Percentiles rank a stretch among this genome's conserved stretches.
phyloP scores from a whole-genome alignment of 2,797 vertebrate genomes.

The Protosalanx chinensis region DNA sequence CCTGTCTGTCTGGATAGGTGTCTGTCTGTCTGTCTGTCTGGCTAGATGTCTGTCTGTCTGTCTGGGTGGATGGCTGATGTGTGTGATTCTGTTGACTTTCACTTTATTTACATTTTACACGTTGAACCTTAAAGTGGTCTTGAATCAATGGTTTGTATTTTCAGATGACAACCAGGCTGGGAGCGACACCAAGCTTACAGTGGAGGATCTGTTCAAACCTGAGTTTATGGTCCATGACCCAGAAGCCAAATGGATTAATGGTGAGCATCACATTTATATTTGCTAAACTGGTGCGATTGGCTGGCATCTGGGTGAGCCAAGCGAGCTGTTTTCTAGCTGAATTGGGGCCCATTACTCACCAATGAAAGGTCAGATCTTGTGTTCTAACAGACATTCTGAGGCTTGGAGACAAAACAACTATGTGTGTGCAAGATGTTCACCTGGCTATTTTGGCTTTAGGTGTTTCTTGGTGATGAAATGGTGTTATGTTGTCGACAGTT shows the following conservation, averaged over 20 bases:
- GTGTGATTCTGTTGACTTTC: slow-evolving; percentile 2
- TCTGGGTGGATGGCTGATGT: background rate
- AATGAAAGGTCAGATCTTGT: no score
- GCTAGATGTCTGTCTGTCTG: no score
- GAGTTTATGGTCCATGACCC: slow-evolving; percentile 86
- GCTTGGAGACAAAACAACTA: no score
- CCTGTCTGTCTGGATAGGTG: no score
- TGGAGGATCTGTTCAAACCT: slow-evolving; percentile 92
- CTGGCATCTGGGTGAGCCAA: background rate
- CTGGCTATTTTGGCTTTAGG: no score
- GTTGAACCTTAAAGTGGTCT: background rate
- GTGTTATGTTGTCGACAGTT: no score
- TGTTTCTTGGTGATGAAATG: no score
- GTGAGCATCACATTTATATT: slow-evolving; percentile 67
- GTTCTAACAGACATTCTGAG: no score
- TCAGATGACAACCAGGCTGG: slow-evolving; percentile 85
- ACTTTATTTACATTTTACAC: slow-evolving; percentile 22
- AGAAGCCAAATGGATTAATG: slow-evolving; percentile 92
- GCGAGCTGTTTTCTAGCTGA: background rate
- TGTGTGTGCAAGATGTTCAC: no score
- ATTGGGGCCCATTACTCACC: background rate
- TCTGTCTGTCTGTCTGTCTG: no score
- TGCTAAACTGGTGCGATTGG: background rate
- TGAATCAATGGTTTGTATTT: background rate
- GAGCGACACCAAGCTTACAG: slow-evolving; percentile 84